phyloP scores from a whole-genome alignment of 2,113 vertebrate genomes.

The Morone saxatilis region DNA sequence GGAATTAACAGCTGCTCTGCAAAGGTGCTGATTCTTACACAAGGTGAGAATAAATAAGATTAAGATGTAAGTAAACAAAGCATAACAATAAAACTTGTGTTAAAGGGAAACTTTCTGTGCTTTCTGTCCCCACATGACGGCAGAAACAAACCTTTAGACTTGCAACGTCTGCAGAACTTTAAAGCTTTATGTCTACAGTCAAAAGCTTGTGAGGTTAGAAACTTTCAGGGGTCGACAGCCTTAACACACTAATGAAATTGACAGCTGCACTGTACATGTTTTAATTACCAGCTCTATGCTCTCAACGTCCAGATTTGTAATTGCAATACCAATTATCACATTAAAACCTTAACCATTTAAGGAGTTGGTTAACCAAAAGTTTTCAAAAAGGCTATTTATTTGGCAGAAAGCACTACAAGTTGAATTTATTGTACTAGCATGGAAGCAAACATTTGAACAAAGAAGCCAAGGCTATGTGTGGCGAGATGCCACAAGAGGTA shows the following conservation, averaged over 20 bases:
- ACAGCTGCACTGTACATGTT: background rate
- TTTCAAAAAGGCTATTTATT: too few species aligned
- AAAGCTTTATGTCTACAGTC: too few species aligned
- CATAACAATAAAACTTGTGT: constrained; percentile 1
- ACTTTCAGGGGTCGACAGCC: constrained; percentile 4
- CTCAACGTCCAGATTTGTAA: background rate
- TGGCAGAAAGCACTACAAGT: background rate
- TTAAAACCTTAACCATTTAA: too few species aligned
- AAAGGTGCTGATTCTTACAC: constrained; percentile 17
- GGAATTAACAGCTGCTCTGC: constrained; percentile 45
- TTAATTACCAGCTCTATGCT: background rate
- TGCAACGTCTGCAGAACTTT: background rate
- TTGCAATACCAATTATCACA: too few species aligned
- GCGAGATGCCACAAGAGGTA: background rate
- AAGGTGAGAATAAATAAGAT: constrained; percentile 18
- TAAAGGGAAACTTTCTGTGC: background rate
- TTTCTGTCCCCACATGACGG: background rate
- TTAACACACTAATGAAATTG: constrained; percentile 27
- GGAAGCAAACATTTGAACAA: background rate
- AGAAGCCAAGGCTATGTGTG: background rate
- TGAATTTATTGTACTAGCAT: background rate
- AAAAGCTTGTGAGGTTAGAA: background rate
- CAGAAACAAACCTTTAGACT: background rate
- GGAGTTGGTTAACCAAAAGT: too few species aligned
- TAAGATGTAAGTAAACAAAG: constrained; percentile 29